Conservation (phyloP, 2,113 vertebrate species). For the Eurystomus gularis region DNA sequence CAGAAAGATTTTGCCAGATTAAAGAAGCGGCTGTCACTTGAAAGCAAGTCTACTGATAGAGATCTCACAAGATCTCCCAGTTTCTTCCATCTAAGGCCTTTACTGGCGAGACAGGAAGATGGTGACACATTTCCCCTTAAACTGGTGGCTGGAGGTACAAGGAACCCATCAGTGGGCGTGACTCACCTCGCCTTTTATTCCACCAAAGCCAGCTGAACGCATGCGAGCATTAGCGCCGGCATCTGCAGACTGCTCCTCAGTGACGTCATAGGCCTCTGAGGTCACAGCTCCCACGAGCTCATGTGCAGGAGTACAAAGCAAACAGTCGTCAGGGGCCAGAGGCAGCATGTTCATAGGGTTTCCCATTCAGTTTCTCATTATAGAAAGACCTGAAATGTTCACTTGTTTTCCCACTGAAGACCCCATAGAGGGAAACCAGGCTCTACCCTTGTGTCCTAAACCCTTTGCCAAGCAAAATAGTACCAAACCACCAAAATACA, state of each 20-base stretch:
- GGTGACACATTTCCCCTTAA: background rate
- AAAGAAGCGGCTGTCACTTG: slow-evolving; percentile 7
- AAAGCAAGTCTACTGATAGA: slow-evolving; percentile 21
- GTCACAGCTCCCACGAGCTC: background rate
- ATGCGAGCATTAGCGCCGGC: accelerated
- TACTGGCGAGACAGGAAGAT: background rate
- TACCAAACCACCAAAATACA: background rate
- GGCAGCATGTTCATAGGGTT: background rate
- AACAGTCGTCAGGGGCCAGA: background rate
- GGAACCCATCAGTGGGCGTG: background rate
- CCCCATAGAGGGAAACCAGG: background rate
- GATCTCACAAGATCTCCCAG: background rate
- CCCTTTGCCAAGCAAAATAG: background rate
- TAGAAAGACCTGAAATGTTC: background rate
- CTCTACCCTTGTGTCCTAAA: background rate
- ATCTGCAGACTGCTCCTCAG: accelerated
- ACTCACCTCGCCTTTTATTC: background rate
- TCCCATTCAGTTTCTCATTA: accelerated
- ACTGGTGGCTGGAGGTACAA: background rate
- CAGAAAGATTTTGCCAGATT: slow-evolving; percentile 53
- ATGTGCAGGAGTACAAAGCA: accelerated
- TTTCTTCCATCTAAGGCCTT: slow-evolving; percentile 30
- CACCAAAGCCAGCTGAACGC: background rate
- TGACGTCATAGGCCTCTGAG: background rate
- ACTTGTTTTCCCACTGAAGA: background rate